Base-by-base conservation (phyloP, 2,888 invertebrate genomes). In the Chloroclystis v-ata region DNA sequence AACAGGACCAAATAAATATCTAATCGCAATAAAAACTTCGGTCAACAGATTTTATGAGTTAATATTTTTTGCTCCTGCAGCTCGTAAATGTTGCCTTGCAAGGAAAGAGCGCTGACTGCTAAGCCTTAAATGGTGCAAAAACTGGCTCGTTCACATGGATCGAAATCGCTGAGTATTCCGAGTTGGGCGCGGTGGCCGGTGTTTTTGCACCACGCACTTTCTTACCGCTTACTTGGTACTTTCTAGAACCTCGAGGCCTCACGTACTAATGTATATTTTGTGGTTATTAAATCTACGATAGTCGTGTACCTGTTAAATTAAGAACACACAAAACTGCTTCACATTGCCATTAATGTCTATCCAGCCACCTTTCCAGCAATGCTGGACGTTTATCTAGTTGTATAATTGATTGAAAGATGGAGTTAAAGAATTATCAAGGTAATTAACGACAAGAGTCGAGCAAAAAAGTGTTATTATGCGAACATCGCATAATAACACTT, bases 131-230 rank as follows among this genome's bases (percentile, higher is more conserved):
- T 49, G 42, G 46, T 13, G 46, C 49, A 57, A 57, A 57, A 55
- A 55, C 49, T 37, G 30, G 16, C 45, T 6, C 47, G 49, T 52
- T 57, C 55, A 49, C 57, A 55, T 55, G 49, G 40, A 38, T 45
- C 47, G 47, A 54, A 50, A 38, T 46, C 43, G 43, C 48, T 40
- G 42, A 71, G 70, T 72, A 82, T 80, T 75, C 78, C 77, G 54
- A 67, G 65, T 69, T 63, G 66, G 61, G 47, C 38, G 32, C 57
- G 66, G 69, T 62, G 63, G 65, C 58, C 62, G 61, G 57, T 72
- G 77, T 80, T 81, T 80, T 76, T 74, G 72, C 72, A 63, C 62
- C 64, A 77, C 82, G 78, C 80, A 81, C 83, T 83, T 84, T 83
- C 82, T 75, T 82, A 75, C 72, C 67, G 58, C 60, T 63, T 67